These are phyloP conservation scores for Catostomus latipinnis DNA, from an alignment of 2,797 vertebrate species.

Conservation along the genomic window DNA sequence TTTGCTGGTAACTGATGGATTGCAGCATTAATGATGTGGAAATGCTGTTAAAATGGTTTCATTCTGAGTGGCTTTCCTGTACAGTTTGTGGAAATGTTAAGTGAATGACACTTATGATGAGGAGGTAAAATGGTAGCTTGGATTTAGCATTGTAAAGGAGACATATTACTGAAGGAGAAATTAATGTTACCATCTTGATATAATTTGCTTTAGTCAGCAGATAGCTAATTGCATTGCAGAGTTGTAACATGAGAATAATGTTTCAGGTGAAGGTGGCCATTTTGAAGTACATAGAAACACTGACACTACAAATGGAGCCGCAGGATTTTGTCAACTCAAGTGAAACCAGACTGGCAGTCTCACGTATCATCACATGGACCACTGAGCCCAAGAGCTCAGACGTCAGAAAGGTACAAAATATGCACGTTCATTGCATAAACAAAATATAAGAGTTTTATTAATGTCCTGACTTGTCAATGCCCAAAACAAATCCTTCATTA, in stretches of 20 bases:
- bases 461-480: neutral
- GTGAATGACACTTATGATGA: neutral
- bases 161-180: neutral
- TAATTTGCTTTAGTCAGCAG: neutral
- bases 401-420: slow-evolving; percentile 86
- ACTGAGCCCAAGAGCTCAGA: slow-evolving; percentile 98
- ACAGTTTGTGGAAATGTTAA: neutral
- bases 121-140: neutral
- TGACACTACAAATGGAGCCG: slow-evolving; percentile 95
- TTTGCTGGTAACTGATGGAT: slow-evolving; percentile 13
- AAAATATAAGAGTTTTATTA: neutral
- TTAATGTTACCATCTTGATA: neutral
- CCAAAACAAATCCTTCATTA: too few relatives aligned
- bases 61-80: slow-evolving; percentile 6
- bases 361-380: slow-evolving; percentile 97
- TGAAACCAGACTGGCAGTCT: slow-evolving; percentile 94
- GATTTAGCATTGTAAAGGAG: neutral
- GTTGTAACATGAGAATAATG: slow-evolving; percentile 52
- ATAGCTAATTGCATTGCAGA: neutral
- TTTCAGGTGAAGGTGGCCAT: slow-evolving; percentile 95
- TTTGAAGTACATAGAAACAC: slow-evolving; percentile 94
- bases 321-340: slow-evolving; percentile 96
- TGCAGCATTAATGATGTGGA: neutral
- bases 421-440: neutral
- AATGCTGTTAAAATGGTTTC: neutral